These are phyloP conservation scores for Agonopterix alstromeriana DNA, from an alignment of 2,888 invertebrate genomes.

Conservation along the genomic window DNA sequence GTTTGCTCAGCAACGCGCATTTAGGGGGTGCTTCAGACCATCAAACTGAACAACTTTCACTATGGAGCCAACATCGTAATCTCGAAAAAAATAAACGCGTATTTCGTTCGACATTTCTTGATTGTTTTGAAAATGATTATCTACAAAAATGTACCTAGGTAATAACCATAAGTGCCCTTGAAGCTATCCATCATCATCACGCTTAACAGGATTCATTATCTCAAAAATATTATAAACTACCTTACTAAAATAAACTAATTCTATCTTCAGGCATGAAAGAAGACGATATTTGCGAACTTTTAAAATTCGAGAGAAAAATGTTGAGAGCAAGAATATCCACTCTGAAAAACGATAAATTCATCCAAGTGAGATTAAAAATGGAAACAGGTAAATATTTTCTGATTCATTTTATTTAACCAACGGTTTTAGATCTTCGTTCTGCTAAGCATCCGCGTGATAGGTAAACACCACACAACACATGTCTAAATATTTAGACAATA, in stretches of 20 bases:
- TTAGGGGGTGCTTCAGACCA: too few species aligned
- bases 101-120: not conserved
- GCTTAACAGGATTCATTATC: too few species aligned
- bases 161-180: too few species aligned
- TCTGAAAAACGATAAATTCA: conserved; percentile 94
- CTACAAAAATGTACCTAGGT: too few species aligned
- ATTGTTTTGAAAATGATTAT: too few species aligned
- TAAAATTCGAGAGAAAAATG: conserved; percentile 97
- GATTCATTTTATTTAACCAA: not conserved
- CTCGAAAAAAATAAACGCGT: too few species aligned
- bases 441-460: conserved; percentile 1
- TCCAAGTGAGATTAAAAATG: conserved; percentile 94
- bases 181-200: too few species aligned
- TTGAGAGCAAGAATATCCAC: conserved; percentile 90
- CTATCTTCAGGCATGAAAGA: conserved; percentile 85
- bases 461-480: conserved; percentile 5
- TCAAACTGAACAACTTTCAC: too few species aligned
- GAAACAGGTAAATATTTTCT: conserved; percentile 83
- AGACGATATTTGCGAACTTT: conserved; percentile 91
- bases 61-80: too few species aligned
- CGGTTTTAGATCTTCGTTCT: not conserved
- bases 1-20: too few species aligned
- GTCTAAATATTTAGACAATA: conserved; percentile 5
- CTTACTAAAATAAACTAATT: too few species aligned
- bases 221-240: too few species aligned